phyloP scores from a whole-genome alignment of 2,888 invertebrate species.

The Prosopocoilus inquinatus region DNA sequence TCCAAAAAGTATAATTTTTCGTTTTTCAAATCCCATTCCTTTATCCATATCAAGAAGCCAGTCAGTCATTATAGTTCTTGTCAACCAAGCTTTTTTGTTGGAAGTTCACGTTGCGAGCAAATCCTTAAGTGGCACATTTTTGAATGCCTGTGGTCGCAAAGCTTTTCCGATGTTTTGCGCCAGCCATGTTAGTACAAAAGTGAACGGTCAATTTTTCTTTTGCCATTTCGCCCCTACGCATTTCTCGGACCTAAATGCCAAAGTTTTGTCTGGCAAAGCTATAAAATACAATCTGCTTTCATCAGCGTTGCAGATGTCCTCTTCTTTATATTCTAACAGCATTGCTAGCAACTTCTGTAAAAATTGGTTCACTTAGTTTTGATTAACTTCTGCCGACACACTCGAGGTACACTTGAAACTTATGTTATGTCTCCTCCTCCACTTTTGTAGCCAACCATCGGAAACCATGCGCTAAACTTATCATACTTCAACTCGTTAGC shows the following conservation, averaged over 20 bases:
- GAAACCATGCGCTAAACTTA: slow-evolving; percentile 26
- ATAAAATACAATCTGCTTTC: slow-evolving; percentile 35
- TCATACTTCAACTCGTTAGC: slow-evolving; percentile 16
- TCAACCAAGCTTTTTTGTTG: slow-evolving; percentile 24
- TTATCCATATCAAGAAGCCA: slow-evolving; percentile 17
- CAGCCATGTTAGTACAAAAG: no score
- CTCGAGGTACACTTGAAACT: slow-evolving; percentile 27
- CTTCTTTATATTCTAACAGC: slow-evolving; percentile 16
- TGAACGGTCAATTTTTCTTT: no score
- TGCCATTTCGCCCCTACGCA: no score
- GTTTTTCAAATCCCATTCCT: slow-evolving; percentile 10
- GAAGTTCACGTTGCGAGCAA: no score
- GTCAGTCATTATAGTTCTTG: slow-evolving; percentile 18
- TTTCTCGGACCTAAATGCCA: slow-evolving; percentile 32
- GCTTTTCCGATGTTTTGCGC: no score
- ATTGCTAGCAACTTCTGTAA: slow-evolving; percentile 25
- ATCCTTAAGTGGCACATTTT: no score
- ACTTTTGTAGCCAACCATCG: slow-evolving; percentile 28
- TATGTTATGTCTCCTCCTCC: slow-evolving; percentile 19
- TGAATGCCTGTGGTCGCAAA: no score
- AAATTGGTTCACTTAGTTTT: no score
- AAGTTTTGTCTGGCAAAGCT: slow-evolving; percentile 33
- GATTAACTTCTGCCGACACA: slow-evolving; percentile 25
- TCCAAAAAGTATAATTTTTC: slow-evolving; percentile 11
- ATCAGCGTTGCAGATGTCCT: slow-evolving; percentile 23